Base-by-base conservation (phyloP, 92 coral and sea anemone species). In the Heliopora coerulea region DNA sequence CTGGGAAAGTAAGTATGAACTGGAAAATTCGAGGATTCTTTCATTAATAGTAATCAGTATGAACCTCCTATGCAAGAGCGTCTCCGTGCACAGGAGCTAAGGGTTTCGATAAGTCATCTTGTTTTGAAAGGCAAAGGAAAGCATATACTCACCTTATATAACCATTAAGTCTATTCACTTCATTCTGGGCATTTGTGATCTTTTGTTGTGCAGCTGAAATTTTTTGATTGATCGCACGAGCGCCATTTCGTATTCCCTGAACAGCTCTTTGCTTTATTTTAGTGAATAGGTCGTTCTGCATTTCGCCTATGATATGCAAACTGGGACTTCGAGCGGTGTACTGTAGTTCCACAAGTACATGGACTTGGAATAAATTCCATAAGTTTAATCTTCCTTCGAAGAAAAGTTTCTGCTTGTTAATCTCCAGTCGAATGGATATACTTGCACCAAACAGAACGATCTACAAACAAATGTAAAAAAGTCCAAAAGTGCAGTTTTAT, bases 221-320 rank as follows among this genome's bases (percentile, higher is more conserved):
- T 26, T 67, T 67, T 52, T 28, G 12, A 33, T 67, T 67, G 11
- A 67, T 30, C 1, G 58, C 39, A 1, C 59, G 35, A 6, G 74
- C 74, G 21, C 74, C 74, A 23, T 27, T 21, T 23, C 35, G 74
- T 20, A 67, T 67, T 18, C 37, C 74, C 19, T 67, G 58, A 44
- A 46, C 1, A 12, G 74, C 74, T 67, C 54, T 44, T 33, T 44
- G 56, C 42, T 67, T 67, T 24, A 67, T 25, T 32, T 67, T 67
- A 11, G 74, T 39, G 21, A 67, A 67, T 33, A 67, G 31, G 20
- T 67, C 74, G 42, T 67, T 67, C 4, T 49, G 34, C 74, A 67
- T 67, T 29, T 67, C 74, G 1, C 74, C 74, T 3, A 44, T 46
- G 0, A 67, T 59, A 13, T 67, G 58, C 14, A 67, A 29, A 1